Conservation (phyloP, 2,113 vertebrate genomes). For the Piprites chloris region DNA sequence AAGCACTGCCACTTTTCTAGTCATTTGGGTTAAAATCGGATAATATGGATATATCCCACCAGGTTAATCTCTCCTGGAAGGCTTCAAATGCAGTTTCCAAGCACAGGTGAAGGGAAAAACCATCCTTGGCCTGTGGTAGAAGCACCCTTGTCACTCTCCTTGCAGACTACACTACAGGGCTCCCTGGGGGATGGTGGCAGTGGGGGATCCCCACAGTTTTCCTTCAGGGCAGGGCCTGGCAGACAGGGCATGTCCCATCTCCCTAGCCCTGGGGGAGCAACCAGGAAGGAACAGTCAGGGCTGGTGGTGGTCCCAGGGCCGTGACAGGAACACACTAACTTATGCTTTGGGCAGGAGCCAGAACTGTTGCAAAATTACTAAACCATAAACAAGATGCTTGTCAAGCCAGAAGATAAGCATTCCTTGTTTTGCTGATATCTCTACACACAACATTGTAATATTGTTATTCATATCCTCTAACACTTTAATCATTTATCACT, state of each 20-base stretch:
- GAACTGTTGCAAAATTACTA: background rate
- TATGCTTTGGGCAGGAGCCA: background rate
- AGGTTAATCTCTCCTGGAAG: background rate
- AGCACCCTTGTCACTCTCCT: background rate
- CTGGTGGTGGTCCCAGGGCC: background rate
- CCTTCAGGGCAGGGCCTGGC: accelerated
- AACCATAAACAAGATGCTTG: background rate
- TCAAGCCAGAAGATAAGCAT: background rate
- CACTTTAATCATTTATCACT: slow-evolving; percentile 28
- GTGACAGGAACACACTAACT: background rate
- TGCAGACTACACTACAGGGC: background rate
- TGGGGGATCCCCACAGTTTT: background rate
- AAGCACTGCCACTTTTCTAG: background rate
- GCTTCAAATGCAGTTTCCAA: background rate
- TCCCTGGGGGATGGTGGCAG: background rate
- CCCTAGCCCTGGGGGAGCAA: background rate
- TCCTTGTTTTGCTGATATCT: slow-evolving; percentile 1
- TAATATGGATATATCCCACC: background rate
- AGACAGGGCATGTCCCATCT: background rate
- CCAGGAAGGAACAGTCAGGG: background rate
- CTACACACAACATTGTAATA: background rate
- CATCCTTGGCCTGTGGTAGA: background rate
- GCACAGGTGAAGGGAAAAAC: background rate
- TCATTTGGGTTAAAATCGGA: background rate
- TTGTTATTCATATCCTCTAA: slow-evolving; percentile 32